phyloP scores from a whole-genome alignment of 2,888 invertebrate species.

The Cephonodes hylas region DNA sequence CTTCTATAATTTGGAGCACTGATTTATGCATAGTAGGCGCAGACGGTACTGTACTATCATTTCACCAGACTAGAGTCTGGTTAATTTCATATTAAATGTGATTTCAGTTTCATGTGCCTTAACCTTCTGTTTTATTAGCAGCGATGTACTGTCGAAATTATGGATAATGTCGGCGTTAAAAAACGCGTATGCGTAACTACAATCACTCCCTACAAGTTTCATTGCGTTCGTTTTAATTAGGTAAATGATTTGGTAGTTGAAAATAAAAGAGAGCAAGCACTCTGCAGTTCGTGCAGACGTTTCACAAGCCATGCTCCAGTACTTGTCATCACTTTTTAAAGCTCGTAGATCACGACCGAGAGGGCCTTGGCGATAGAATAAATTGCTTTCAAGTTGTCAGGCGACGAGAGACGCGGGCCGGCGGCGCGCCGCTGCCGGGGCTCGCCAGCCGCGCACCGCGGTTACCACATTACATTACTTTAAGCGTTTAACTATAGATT shows the following conservation, averaged over 20 bases:
- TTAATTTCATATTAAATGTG: constrained; percentile 5
- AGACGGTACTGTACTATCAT: neutral
- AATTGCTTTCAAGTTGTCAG: constrained; percentile 62
- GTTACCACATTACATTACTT: constrained; percentile 44
- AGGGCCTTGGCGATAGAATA: constrained; percentile 55
- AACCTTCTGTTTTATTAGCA: constrained; percentile 3
- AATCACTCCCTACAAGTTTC: neutral
- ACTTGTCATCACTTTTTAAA: constrained; percentile 63
- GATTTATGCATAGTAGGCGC: constrained; percentile 3
- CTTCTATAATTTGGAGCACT: neutral
- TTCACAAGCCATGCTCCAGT: constrained; percentile 19
- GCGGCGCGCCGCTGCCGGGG: constrained; percentile 25
- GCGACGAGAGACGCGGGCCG: constrained; percentile 61
- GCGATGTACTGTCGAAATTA: neutral
- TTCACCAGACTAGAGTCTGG: neutral
- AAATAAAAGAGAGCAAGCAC: constrained; percentile 17
- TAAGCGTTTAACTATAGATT: constrained; percentile 55
- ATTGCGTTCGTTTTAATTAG: constrained; percentile 5
- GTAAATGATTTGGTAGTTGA: constrained; percentile 12
- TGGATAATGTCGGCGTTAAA: neutral
- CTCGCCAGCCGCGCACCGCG: constrained; percentile 20
- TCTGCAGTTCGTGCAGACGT: constrained; percentile 17
- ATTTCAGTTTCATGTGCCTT: constrained; percentile 1
- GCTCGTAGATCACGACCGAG: constrained; percentile 58
- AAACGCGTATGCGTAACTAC: neutral